Base-by-base conservation (phyloP, 2,888 invertebrate genomes). In the Malthinus flaveolus region DNA sequence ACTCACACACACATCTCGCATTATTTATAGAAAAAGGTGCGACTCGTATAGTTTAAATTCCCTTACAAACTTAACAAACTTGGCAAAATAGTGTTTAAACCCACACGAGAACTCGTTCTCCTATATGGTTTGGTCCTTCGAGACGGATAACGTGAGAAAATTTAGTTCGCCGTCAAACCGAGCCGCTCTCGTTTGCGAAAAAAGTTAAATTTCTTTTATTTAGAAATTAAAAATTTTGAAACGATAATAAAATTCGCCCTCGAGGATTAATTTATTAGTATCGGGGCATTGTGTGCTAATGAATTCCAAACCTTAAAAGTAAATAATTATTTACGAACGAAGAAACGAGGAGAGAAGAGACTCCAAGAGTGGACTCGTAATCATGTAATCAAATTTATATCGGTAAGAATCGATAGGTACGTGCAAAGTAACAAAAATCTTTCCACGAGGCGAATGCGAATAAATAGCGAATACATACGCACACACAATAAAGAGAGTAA, bases 211-310 rank as follows among this genome's bases (percentile, higher is more conserved):
- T 23, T 5, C 23, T 23, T 23, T 23, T 23, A 3, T 23, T 23
- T 23, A 23, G n/a, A n/a, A 23, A 23, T 23, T 23, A 23, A 23
- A 23, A 23, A 2, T 23, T 23, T 23, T 23, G 5, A 23, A 67
- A 67, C 65, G 67, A 61, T 67, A 67, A 67, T 67, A 67, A 64
- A 63, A 67, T 66, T 67, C 67, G 59, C 57, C 56, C 55, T 61
- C 59, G 61, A 64, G 65, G 65, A 67, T 67, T 67, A 67, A 67
- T 67, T 67, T 67, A 67, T 66, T 62, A 59, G 61, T 56, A 47
- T 66, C 56, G 56, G 65, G 9, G 39, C 60, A 67, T 67, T 67
- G 67, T 67, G 67, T 67, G 67, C 65, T 66, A 67, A 67, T 61
- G 64, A 66, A 63, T 61, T 49, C 49, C 47, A n/a, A n/a, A n/a